Evolutionary conservation across 2,797 vertebrate species (phyloP).

Genomic region (Pangasius mekongensis): DNA sequence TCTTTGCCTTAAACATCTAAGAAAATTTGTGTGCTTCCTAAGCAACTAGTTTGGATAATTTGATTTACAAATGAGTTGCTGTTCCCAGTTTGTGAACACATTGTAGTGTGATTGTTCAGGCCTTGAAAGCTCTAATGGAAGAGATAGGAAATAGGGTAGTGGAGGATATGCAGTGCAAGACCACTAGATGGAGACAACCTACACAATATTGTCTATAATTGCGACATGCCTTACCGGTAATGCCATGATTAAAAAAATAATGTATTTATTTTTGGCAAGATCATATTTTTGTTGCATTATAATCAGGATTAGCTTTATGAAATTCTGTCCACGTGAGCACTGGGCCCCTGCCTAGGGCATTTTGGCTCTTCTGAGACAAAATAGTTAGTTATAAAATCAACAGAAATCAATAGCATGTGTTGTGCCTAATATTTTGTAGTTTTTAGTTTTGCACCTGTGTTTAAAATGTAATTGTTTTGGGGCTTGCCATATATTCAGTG

Average conservation of each 20-base stretch:
- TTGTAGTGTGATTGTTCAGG: not conserved
- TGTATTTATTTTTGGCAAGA: not conserved
- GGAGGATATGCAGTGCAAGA: not conserved
- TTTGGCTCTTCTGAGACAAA: not conserved
- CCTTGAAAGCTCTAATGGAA: not conserved
- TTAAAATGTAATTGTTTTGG: not conserved
- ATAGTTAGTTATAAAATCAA: not conserved
- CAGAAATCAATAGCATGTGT: not conserved
- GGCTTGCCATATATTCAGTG: not conserved
- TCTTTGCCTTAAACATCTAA: not conserved
- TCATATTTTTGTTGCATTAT: not conserved
- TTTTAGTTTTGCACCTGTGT: not conserved
- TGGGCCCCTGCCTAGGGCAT: not conserved
- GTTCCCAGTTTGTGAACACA: constrained; percentile 10
- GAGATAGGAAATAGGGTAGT: not conserved
- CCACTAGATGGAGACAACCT: constrained; percentile 50
- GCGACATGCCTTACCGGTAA: not conserved
- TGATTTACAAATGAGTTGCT: constrained; percentile 20
- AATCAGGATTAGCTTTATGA: not conserved
- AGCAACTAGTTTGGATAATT: constrained; percentile 1
- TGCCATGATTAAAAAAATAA: not conserved
- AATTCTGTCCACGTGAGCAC: not conserved
- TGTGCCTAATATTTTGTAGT: not conserved
- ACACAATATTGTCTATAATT: constrained; percentile 4
- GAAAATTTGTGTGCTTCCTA: not conserved